Evolutionary conservation across 2,888 invertebrate species (phyloP).

Genomic region (Neoaliturus tenellus): DNA sequence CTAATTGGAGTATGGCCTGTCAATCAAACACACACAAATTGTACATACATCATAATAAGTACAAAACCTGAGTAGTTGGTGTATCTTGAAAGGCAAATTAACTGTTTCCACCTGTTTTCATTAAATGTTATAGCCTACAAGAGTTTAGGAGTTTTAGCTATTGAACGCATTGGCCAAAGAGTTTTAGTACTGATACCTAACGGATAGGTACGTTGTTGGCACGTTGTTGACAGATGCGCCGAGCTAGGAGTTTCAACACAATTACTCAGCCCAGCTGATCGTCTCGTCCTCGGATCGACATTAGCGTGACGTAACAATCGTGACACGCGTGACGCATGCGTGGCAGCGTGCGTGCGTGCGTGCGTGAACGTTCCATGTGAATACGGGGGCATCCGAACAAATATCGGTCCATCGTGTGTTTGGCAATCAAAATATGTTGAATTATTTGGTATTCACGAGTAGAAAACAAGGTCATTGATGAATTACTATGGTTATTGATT

Average conservation of each 20-base stretch:
- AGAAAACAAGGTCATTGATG: neutral
- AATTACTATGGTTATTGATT: neutral
- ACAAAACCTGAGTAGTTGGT: no score
- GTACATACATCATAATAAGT: no score
- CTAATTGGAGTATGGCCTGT: no score
- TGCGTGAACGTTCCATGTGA: neutral
- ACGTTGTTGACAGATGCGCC: no score
- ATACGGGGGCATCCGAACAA: neutral
- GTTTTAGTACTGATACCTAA: no score
- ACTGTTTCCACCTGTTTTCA: no score
- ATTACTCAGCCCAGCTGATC: neutral
- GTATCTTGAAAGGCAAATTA: no score
- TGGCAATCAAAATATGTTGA: constrained; percentile 9
- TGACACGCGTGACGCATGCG: constrained; percentile 1
- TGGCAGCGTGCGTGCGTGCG: neutral
- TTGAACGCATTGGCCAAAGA: no score
- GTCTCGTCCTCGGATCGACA: neutral
- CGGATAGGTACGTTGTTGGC: no score
- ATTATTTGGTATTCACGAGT: neutral
- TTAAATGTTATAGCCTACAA: no score
- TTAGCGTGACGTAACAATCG: neutral
- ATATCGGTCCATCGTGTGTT: neutral
- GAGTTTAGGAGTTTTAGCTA: no score
- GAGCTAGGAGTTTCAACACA: neutral
- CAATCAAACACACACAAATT: no score